Percentiles rank a stretch among this genome's conserved stretches.
Conservation (phyloP, 2,797 vertebrate genomes). For the Scarus forsteni region DNA sequence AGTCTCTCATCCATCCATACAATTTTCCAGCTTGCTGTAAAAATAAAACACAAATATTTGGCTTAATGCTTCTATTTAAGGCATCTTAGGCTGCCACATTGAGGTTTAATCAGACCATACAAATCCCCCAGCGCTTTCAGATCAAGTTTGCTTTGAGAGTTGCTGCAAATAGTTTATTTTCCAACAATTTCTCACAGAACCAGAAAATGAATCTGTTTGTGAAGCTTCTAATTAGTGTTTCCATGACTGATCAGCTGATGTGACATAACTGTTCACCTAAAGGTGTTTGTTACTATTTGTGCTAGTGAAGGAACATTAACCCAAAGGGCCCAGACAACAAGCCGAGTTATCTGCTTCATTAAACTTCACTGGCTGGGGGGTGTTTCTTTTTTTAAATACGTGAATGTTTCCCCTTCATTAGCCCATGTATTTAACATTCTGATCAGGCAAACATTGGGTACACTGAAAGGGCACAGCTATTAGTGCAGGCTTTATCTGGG, state of each 20-base stretch:
- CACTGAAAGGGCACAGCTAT: constrained; percentile 51
- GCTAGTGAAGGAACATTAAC: constrained; percentile 22
- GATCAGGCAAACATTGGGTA: constrained; percentile 58
- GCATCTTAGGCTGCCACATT: background rate
- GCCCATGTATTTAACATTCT: constrained; percentile 71
- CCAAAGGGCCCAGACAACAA: constrained; percentile 28
- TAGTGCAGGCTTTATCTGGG: constrained; percentile 42
- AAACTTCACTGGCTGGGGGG: constrained; percentile 48
- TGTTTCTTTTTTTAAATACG: constrained; percentile 54
- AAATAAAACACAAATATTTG: constrained; percentile 1
- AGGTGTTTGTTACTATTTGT: constrained; percentile 4
- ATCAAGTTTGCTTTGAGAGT: background rate
- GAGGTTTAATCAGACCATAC: background rate
- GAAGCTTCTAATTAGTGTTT: constrained; percentile 27
- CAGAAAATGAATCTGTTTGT: background rate
- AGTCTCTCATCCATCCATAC: constrained; percentile 8
- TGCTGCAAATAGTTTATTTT: background rate
- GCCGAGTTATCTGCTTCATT: constrained; percentile 60
- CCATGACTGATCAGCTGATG: background rate
- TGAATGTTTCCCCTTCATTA: constrained; percentile 65
- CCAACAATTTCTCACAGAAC: background rate
- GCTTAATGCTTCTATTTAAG: constrained; percentile 6
- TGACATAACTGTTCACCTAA: background rate
- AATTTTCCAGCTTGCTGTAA: constrained; percentile 5
- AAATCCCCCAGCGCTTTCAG: background rate